These are phyloP conservation scores for Drosophila fuyamai DNA, from an alignment of 1,140 invertebrate genomes.

Conservation along the genomic window DNA sequence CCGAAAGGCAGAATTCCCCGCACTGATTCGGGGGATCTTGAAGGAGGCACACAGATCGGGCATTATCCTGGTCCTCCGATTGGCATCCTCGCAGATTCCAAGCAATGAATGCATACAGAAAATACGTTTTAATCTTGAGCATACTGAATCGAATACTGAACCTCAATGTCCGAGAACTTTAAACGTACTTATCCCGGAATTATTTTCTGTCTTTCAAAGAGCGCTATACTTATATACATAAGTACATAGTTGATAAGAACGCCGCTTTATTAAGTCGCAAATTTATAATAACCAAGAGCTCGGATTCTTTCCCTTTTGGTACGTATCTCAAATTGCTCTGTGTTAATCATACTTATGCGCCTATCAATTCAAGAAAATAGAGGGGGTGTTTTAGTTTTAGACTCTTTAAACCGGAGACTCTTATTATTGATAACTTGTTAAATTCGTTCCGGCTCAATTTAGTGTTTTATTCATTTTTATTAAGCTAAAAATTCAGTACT, in stretches of 20 bases:
- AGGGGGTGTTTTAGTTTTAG: too few species aligned
- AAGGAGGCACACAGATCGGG: not conserved
- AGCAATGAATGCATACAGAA: not conserved
- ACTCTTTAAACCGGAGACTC: too few species aligned
- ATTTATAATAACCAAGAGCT: not conserved
- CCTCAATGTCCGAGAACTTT: not conserved
- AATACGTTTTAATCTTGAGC: not conserved
- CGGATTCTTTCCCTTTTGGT: not conserved
- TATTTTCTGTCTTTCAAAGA: not conserved
- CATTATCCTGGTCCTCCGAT: not conserved
- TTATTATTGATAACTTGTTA: too few species aligned
- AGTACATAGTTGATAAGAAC: not conserved
- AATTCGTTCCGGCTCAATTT: too few species aligned
- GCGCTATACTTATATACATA: not conserved
- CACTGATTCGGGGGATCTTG: slow-evolving; percentile 3
- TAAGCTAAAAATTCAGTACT: too few species aligned
- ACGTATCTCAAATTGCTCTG: too few species aligned
- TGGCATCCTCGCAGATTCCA: not conserved
- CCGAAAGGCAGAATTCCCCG: not conserved
- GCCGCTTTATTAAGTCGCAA: not conserved
- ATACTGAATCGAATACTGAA: not conserved
- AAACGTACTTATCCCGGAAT: not conserved
- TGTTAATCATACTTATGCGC: too few species aligned
- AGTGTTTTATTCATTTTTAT: too few species aligned
- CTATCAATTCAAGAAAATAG: too few species aligned